Base-by-base conservation (phyloP, 2,113 vertebrate genomes). In the Echinops telfairi region DNA sequence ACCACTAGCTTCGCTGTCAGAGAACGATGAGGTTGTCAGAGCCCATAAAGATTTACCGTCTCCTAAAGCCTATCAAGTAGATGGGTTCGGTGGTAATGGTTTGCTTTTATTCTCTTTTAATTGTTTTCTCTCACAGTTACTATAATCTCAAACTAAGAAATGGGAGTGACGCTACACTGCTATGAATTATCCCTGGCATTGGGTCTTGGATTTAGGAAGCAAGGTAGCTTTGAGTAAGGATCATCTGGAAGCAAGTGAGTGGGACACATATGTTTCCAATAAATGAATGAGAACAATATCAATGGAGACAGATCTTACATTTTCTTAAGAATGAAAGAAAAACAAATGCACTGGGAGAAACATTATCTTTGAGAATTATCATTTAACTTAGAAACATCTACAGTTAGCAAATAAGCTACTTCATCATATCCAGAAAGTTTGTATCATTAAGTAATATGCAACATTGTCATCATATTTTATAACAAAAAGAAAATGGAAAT, bases 321-420 rank as follows among this genome's bases (percentile, higher is more conserved):
- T 73, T 96, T 95, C 2, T 33, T 27, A 23, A 75, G 68, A 90
- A 57, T 84, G 20, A 3, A 87, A 20, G 25, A 23, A 83, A 91
- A 91, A 43, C 80, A 36, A 0, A 43, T 6, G 16, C 5, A 4
- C 79, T 20, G 11, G 20, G 25, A 60, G 25, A 4, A 90, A 58
- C 77, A 3, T 33, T 79, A 85, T 71, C 93, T 94, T 25, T 64
- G 80, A 40, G 31, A 93, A 71, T 31, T 83, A 79, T 14, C 3
- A 17, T 81, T 92, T 16, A 27, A 66, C 25, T 66, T 66, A 43
- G 70, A 71, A 75, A 75, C 90, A 36, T 8, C 64, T 84, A 62
- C 20, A 25, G 64, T 27, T 66, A 66, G 60, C 7, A 62, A 53
- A 53, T 53, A 64, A 43, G 1, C 1, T 29, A 57, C 29, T 53